Evolutionary conservation across 2,113 vertebrate species (phyloP), one percentile per base, ranked within the genome.

Genomic region (Halichoeres trimaculatus): DNA sequence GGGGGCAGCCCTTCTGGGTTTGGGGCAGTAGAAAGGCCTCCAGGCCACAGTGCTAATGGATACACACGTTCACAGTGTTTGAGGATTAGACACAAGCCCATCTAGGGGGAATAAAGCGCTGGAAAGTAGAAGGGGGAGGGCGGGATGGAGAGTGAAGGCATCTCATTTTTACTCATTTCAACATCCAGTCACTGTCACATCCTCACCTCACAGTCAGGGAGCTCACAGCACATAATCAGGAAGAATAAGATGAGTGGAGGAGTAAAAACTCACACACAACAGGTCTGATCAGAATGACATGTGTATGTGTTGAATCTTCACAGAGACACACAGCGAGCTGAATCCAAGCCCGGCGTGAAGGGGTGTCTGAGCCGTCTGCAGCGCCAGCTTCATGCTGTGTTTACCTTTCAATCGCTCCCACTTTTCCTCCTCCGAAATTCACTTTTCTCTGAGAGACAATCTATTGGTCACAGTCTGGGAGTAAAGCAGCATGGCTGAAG

Each of bases 31-130:
- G 72, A 84, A 77, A 79, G 66, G 80, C 76, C 88, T 88, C 23
- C 77, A 72, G 85, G 83, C 77, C 80, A 86, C 74, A 47, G 58
- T 73, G 58, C 88, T 38, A 78, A 93, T 94, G 90, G 86, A 88
- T 89, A 90, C 79, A 85, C 52, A 75, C 51, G 71, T 81, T 93
- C 91, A 91, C 66, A 26, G 85, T 94, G 93, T 93, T 94, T 92
- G 94, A 94, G 91, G 85, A 89, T 91, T 93, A 92, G 88, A 91
- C 86, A 19, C 74, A 74, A 90, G 66, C 60, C 48, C 64, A 84
- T 91, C 88, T 88, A 76, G 79, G 40, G 87, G 90, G 86, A 91
- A 85, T 90, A 84, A 57, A 26, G 52, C 64, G 67, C 76, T 59
- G 35, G 22, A 73, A 70, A 66, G 45, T 40, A 69, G 62, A 47